Evolutionary conservation across 2,113 vertebrate genomes (phyloP), one percentile per base, ranked within the genome.

Genomic region (Nycticryphes semicollaris): DNA sequence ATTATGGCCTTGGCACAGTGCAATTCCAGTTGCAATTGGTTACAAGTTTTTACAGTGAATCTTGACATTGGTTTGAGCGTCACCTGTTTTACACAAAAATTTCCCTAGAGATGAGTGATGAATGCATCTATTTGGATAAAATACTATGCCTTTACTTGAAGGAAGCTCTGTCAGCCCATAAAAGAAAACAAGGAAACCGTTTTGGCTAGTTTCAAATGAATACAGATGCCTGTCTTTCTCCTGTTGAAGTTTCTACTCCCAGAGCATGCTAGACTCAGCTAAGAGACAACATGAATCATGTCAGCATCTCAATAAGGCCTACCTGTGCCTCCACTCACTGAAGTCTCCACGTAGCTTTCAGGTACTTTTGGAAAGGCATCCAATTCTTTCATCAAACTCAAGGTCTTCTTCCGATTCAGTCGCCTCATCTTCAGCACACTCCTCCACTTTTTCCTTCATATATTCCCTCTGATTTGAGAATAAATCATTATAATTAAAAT

Each of bases 351-450:
- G 93, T 99, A 99, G 97, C 99, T 99, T 54, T 99, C 99, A 50
- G 99, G 99, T 88, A 99, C 98, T 98, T 99, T 99, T 7, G 99
- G 99, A 87, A 99, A 99, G 74, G 99, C 99, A 96, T 99, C 99
- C 96, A 99, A 87, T 89, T 99, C 99, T 96, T 98, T 99, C 89
- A 99, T 98, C 97, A 99, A 98, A 98, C 96, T 99, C 97, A 99
- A 97, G 50, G 99, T 99, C 98, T 99, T 99, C 98, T 98, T 99
- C 96, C 98, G 99, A 96, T 98, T 99, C 98, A 99, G 97, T 88
- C 99, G 99, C 98, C 98, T 99, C 99, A 99, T 98, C 94, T 98
- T 99, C 96, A 97, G 95, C 62, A 95, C 93, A 69, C 81, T 90
- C 84, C 70, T 92, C 96, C 84, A 72, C 90, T 68, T 95, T 82